Evolutionary conservation across 53 echinoderm and acorn worm species (phyloP).

Genomic region (Patiria pectinifera): DNA sequence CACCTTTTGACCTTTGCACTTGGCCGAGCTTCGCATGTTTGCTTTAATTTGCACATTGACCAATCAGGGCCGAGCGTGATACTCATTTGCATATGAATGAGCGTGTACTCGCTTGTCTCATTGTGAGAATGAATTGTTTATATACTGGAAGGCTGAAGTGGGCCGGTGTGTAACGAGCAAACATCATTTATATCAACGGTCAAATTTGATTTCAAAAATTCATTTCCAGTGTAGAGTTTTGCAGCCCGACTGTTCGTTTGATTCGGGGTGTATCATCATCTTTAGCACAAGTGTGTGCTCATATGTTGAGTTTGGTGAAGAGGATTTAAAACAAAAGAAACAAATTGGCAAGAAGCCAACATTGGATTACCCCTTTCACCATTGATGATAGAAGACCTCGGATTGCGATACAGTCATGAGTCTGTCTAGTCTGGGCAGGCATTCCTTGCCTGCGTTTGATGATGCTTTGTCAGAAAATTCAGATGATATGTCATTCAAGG

Average conservation of each 20-base stretch:
- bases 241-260: background rate
- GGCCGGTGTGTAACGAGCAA: conserved; percentile 23
- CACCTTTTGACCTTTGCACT: conserved; percentile 50
- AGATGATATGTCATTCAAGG: conserved; percentile 34
- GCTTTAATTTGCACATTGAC: conserved; percentile 19
- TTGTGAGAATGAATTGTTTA: conserved; percentile 47
- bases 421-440: conserved; percentile 29
- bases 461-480: conserved; percentile 47
- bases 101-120: conserved; percentile 35
- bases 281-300: background rate
- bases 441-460: conserved; percentile 15
- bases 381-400: background rate
- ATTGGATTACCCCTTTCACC: background rate
- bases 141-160: conserved; percentile 25
- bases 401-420: conserved; percentile 22
- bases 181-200: conserved; percentile 52
- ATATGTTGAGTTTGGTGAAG: background rate
- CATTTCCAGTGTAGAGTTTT: background rate
- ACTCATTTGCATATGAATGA: conserved; percentile 63
- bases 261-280: too few species aligned
- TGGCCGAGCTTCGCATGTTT: background rate
- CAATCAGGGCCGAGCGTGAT: conserved; percentile 13
- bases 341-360: conserved; percentile 1
- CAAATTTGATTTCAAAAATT: conserved; percentile 25
- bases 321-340: background rate